Base-by-base conservation (phyloP, 2,113 vertebrate genomes). In the Seriola dumerili region DNA sequence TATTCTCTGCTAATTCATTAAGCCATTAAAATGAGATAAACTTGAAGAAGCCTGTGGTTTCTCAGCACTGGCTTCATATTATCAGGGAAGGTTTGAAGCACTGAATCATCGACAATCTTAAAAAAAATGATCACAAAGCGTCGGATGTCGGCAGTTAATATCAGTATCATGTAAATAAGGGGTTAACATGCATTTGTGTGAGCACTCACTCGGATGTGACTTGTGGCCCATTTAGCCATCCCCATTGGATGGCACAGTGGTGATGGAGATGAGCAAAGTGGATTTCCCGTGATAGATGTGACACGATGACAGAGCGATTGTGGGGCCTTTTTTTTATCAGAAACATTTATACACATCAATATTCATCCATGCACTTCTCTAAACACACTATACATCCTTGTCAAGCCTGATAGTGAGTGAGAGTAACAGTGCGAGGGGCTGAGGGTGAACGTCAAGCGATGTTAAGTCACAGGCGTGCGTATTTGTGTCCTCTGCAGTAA, bases 231-330 rank as follows among this genome's bases (percentile, higher is more conserved):
- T 78, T 81, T 72, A 71, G 58, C 76, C 46, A 14, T 61, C 78
- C 76, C 92, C 86, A 88, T 91, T 72, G 64, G 79, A 81, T 70
- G 80, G 61, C 78, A 75, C 44, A 78, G 61, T 25, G 68, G 72
- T 74, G 63, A 82, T 74, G 85, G 58, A 88, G 84, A 88, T 83
- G 77, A 83, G 84, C 82, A 88, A 92, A 93, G 90, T 91, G 84
- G 84, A 88, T 93, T 94, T 91, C 72, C 70, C 50, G 8, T 93
- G 91, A 95, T 91, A 87, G 87, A 92, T 91, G 87, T 87, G 88
- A 85, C 87, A 91, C 72, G 81, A 71, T 11, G 40, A 72, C 80
- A 79, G 86, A 76, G 80, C 36, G 79, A 87, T 90, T 55, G n/a
- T 62, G 73, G 66, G 64, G 48, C 71, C 85, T 88, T 83, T 91